These are phyloP conservation scores for Macquaria australasica DNA, from an alignment of 2,113 vertebrate species.

Conservation along the genomic window DNA sequence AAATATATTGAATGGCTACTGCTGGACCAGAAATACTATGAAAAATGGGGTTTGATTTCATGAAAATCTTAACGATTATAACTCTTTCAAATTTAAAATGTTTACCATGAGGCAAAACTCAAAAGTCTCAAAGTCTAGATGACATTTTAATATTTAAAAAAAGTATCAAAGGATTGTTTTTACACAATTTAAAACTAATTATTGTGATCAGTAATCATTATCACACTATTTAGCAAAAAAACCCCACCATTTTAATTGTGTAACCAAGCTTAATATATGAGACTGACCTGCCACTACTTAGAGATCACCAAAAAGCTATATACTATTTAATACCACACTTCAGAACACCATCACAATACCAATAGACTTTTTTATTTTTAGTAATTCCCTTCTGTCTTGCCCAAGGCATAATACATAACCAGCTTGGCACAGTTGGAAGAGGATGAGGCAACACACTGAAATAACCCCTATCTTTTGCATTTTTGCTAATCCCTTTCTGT, in stretches of 20 bases:
- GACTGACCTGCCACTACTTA: not conserved
- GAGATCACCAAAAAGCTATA: not conserved
- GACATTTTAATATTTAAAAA: not conserved
- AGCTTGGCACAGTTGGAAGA: not conserved
- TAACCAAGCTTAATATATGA: not conserved
- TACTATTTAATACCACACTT: not conserved
- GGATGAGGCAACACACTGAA: constrained; percentile 60
- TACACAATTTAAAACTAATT: not conserved
- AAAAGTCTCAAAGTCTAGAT: not conserved
- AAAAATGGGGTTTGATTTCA: not conserved
- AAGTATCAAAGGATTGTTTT: not conserved
- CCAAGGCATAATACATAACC: not conserved
- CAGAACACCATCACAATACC: not conserved
- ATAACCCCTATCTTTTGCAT: constrained; percentile 15
- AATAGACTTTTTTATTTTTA: not conserved
- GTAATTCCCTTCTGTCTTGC: constrained; percentile 27
- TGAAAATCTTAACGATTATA: not conserved
- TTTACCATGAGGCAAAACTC: not conserved
- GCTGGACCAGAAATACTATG: not conserved
- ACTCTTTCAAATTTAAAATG: not conserved
- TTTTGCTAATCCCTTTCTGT: constrained; percentile 2
- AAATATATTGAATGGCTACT: not conserved
- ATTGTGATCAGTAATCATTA: not conserved
- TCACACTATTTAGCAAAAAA: not conserved
- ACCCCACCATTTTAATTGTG: not conserved